A percentile compares a stretch with the other conserved stretches of the same genome.
These are phyloP conservation scores for Clytia hemisphaerica DNA, from an alignment of 30 jellyfish, hydroid and myxozoan genomes.

Conservation along the genomic window DNA sequence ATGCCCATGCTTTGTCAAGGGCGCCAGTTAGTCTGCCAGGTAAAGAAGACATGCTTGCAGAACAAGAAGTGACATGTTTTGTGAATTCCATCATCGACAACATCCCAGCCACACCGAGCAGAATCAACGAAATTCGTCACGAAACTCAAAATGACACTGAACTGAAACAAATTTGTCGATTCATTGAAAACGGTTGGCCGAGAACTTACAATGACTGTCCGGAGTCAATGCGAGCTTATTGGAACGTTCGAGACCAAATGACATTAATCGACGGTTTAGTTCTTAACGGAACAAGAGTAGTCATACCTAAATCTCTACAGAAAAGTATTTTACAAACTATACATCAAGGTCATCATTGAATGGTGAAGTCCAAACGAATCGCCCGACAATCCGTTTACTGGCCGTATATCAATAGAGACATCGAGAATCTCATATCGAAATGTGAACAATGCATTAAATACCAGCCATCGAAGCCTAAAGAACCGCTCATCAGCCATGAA, in stretches of 20 bases:
- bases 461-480: slow-evolving; percentile 24
- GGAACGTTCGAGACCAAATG: slow-evolving; percentile 33
- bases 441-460: slow-evolving; percentile 32
- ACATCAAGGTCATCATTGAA: slow-evolving; percentile 43
- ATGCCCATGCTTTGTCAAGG: slow-evolving; percentile 31
- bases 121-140: slow-evolving; percentile 7
- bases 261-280: slow-evolving; percentile 24
- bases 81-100: neutral
- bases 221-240: slow-evolving; percentile 6
- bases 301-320: slow-evolving; percentile 28
- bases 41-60: slow-evolving; percentile 11
- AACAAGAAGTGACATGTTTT: slow-evolving; percentile 8
- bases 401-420: slow-evolving; percentile 39
- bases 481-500: slow-evolving; percentile 14
- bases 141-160: slow-evolving; percentile 23
- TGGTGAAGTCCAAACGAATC: slow-evolving; percentile 22
- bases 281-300: slow-evolving; percentile 28
- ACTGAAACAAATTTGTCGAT: slow-evolving; percentile 2
- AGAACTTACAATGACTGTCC: slow-evolving; percentile 16
- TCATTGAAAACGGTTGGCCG: slow-evolving; percentile 42
- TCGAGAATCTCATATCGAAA: slow-evolving; percentile 14
- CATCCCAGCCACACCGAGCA: slow-evolving; percentile 16
- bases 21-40: slow-evolving; percentile 6
- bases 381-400: slow-evolving; percentile 31
- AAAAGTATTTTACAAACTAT: slow-evolving; percentile 19